These are phyloP conservation scores for Xenopus borealis DNA, from an alignment of 2,113 vertebrate genomes.

Conservation along the genomic window DNA sequence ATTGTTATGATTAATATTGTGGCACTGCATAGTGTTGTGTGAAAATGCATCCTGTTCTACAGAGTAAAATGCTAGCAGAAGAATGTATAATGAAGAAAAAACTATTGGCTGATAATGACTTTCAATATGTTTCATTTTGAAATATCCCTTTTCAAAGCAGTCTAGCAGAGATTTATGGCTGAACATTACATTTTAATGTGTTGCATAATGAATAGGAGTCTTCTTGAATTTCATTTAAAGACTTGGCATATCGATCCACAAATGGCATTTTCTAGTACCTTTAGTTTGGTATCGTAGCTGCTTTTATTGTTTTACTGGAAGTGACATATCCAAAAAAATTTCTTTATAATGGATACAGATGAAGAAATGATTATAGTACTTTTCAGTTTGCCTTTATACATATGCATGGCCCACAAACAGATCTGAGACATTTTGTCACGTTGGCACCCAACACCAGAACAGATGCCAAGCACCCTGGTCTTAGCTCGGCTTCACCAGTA, in stretches of 20 bases:
- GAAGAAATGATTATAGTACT: too few species aligned
- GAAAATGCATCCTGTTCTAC: not conserved
- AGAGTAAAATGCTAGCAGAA: not conserved
- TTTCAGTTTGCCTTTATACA: too few species aligned
- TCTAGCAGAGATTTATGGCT: not conserved
- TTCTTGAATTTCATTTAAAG: not conserved
- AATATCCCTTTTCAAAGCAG: not conserved
- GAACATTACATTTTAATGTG: constrained; percentile 1
- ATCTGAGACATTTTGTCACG: too few species aligned
- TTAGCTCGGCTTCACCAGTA: too few species aligned
- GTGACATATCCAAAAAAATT: not conserved
- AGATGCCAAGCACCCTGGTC: too few species aligned
- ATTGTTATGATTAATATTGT: not conserved
- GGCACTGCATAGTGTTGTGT: not conserved
- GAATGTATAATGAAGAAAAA: not conserved
- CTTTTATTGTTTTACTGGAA: constrained; percentile 5
- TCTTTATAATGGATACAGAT: not conserved
- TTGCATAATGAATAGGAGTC: not conserved
- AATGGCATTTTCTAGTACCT: not conserved
- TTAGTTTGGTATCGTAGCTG: not conserved
- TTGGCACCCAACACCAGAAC: too few species aligned
- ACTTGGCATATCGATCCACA: not conserved
- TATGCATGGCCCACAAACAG: too few species aligned
- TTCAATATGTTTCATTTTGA: not conserved
- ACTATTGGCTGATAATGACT: not conserved